These are phyloP conservation scores for Elephantulus edwardii DNA, from an alignment of 2,113 vertebrate species.

Conservation along the genomic window DNA sequence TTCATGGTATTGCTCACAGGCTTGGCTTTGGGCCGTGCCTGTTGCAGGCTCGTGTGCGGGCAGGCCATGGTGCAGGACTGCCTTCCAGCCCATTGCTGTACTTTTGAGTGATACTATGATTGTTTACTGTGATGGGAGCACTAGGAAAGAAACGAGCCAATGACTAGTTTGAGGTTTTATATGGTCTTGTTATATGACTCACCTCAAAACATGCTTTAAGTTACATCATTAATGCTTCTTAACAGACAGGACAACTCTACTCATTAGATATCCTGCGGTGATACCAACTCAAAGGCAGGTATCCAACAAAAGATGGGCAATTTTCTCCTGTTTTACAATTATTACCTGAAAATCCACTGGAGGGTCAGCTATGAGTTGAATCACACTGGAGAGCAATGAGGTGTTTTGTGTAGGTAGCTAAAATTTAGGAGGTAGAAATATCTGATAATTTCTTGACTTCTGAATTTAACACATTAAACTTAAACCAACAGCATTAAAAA, in stretches of 20 bases:
- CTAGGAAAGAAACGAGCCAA: background rate
- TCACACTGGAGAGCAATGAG: background rate
- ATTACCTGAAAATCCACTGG: too few relatives aligned
- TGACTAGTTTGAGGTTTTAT: background rate
- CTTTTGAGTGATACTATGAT: background rate
- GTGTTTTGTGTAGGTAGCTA: background rate
- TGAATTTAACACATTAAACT: background rate
- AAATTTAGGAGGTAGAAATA: background rate
- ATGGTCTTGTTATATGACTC: background rate
- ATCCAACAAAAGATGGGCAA: too few relatives aligned
- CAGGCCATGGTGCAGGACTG: background rate
- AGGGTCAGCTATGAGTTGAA: too few relatives aligned
- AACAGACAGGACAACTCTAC: conserved; percentile 26
- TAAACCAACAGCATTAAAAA: background rate
- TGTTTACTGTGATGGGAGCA: background rate
- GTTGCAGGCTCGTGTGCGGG: background rate
- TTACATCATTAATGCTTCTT: background rate
- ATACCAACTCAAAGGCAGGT: too few relatives aligned
- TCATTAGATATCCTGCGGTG: too few relatives aligned
- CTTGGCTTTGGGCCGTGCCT: background rate
- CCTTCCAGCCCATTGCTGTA: background rate
- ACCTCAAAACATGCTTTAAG: background rate
- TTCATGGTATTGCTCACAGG: background rate
- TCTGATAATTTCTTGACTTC: background rate
- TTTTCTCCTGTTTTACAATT: too few relatives aligned